Evolutionary conservation across 2,888 invertebrate genomes (phyloP), one percentile per base, ranked within the genome.

Genomic region (Melanotus villosus): DNA sequence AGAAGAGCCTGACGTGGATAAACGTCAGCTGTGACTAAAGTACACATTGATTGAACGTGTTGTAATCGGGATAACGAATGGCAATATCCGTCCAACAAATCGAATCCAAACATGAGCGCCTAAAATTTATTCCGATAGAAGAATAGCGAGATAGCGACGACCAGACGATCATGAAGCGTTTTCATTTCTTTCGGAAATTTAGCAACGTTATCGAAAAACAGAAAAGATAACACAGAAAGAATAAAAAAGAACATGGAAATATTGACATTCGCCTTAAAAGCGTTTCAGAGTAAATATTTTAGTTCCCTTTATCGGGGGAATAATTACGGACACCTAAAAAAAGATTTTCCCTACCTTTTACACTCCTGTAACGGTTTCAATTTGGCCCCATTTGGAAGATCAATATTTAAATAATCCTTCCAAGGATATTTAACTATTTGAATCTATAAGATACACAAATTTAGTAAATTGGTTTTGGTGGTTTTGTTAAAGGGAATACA

Each of bases 21-120:
- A 66, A 70, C 58, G 63, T 70, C 60, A 66, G 52, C 52, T 63
- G 52, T 70, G 65, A 56, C 57, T 54, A 70, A 68, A 68, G 68
- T 73, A 75, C 70, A 74, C 77, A 76, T 74, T 75, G 77, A 77
- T 76, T 75, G 78, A 78, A 77, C 78, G 78, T 76, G 73, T 76
- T 73, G 77, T 80, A 79, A 81, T 81, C 80, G 77, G 80, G 80
- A 80, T 81, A 81, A 80, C 80, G 80, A 80, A 80, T 78, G 77
- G 77, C 80, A 81, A 81, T 81, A 80, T 81, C 81, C 80, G 81
- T 76, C 75, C 76, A 74, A 77, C 79, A 80, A 81, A 81, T 81
- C 79, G 81, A 80, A 81, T 80, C 79, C 78, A 80, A 80, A 64
- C 71, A 68, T 62, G 60, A 60, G 38, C 60, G 47, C 60, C 56